Base-by-base conservation (phyloP, 1,140 invertebrate genomes). In the Oppia nitens region DNA sequence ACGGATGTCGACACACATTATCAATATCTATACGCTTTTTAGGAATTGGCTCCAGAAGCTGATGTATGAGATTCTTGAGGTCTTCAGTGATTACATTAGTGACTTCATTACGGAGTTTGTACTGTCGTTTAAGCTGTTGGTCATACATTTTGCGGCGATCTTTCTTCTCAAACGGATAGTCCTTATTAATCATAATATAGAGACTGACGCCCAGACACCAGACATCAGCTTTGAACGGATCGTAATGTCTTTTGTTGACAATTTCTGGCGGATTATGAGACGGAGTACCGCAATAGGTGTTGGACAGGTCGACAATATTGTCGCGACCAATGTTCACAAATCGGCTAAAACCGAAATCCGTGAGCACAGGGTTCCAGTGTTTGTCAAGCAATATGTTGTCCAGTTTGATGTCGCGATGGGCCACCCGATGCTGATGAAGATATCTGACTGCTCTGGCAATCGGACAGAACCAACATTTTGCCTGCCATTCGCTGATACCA, bases 1-100 rank as follows among this genome's bases (percentile, higher is more conserved):
- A 67, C 6, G 56, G 25, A 40, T 64, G 61, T 2, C 48, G 27
- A 2, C 63, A 32, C 2, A 65, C 54, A 27, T 59, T 40, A 9
- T 84, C 81, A 56, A 89, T 71, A 1, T 81, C 83, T 48, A 83
- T 71, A 49, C 86, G 77, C 26, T 81, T 69, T 4, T 79, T 81
- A 27, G 86, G 48, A 64, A 87, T 82, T 0, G 86, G 85, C 68
- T 90, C 85, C 6, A 89, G 69, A 60, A 89, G 81, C 54, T 81
- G 78, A 2, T 77, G 74, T 6, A 88, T 80, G 14, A 87, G 78
- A 17, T 77, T 79, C 71, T 85, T 84, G 0, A 82, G 81, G 3
- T 76, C 68, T 0, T 17, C 1, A 9, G 20, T 62, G 3, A 53
- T 9, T 24, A 14, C 12, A 4, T 9, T 21, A 4, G 47, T 52